These are phyloP conservation scores for Drosophila yakuba DNA, from an alignment of 1,140 invertebrate species.

Conservation along the genomic window DNA sequence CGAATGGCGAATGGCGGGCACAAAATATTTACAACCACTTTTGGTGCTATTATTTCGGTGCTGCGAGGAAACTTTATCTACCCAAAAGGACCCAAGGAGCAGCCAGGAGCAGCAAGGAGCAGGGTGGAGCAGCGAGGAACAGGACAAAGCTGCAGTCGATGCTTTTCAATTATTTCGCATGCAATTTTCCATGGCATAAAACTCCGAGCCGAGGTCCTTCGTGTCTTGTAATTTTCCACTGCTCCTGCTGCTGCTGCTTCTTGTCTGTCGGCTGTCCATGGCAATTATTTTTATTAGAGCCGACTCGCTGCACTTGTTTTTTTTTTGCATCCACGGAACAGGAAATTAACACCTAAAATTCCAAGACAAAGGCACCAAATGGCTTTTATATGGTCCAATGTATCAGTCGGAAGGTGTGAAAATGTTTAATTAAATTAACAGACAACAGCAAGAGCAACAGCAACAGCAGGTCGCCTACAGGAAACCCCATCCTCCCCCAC, in stretches of 20 bases:
- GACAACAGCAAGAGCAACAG: conserved; percentile 42
- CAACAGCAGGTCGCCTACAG: conserved; percentile 22
- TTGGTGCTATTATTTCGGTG: conserved; percentile 74
- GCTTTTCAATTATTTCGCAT: conserved; percentile 82
- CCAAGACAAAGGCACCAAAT: conserved; percentile 22
- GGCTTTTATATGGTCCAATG: conserved; percentile 22
- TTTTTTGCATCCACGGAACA: conserved; percentile 51
- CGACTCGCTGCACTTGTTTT: conserved; percentile 42
- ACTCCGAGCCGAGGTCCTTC: conserved; percentile 35
- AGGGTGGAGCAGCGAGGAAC: neutral
- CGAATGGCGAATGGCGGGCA: conserved; percentile 18
- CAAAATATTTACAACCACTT: conserved; percentile 83
- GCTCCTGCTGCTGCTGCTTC: conserved; percentile 9
- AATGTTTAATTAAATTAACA: conserved; percentile 84
- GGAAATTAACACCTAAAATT: conserved; percentile 77
- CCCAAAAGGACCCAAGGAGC: conserved; percentile 13
- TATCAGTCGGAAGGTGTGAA: conserved; percentile 75
- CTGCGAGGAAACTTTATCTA: conserved; percentile 72
- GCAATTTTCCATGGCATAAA: conserved; percentile 79
- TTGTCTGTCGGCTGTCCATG: conserved; percentile 31
- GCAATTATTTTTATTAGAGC: conserved; percentile 77
- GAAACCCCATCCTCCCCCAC: conserved; percentile 24
- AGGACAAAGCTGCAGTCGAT: conserved; percentile 64
- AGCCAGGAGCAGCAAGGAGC: conserved; percentile 14
- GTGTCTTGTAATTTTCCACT: conserved; percentile 68